These are phyloP conservation scores for Calameuta pallipes DNA, from an alignment of 2,888 invertebrate species.

Conservation along the genomic window DNA sequence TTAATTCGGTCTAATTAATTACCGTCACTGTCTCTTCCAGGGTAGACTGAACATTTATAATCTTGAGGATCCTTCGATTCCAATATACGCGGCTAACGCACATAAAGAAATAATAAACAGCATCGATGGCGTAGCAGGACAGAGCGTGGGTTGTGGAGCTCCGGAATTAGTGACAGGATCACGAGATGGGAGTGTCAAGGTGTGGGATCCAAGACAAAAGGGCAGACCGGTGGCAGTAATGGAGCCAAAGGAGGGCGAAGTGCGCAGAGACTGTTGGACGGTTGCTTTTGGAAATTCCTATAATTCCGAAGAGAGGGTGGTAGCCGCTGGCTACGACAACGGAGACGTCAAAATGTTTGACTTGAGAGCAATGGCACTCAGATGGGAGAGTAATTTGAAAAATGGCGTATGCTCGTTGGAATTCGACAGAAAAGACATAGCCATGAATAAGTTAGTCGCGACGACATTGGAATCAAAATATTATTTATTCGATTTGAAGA, in stretches of 20 bases:
- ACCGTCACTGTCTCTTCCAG: constrained; percentile 64
- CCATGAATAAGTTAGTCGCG: constrained; percentile 94
- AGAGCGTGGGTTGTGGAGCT: constrained; percentile 84
- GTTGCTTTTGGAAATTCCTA: constrained; percentile 93
- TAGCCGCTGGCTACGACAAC: constrained; percentile 95
- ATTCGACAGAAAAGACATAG: constrained; percentile 93
- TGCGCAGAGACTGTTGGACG: constrained; percentile 90
- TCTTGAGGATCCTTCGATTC: constrained; percentile 77
- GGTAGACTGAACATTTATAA: constrained; percentile 69
- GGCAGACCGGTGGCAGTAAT: constrained; percentile 90
- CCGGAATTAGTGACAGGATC: constrained; percentile 96
- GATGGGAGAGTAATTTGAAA: constrained; percentile 92
- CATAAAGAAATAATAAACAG: constrained; percentile 90
- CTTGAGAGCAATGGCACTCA: constrained; percentile 81
- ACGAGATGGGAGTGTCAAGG: constrained; percentile 92
- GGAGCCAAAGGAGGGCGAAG: constrained; percentile 78
- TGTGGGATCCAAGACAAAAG: constrained; percentile 95
- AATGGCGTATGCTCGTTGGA: constrained; percentile 91
- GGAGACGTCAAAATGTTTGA: constrained; percentile 96
- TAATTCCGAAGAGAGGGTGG: constrained; percentile 85
- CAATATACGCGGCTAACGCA: constrained; percentile 82
- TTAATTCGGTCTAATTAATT: background rate
- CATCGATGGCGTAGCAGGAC: constrained; percentile 91
- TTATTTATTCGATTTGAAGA: constrained; percentile 88
- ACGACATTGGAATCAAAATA: constrained; percentile 93